Conservation (phyloP, 1,140 invertebrate genomes). For the Helicorthomorpha holstii region DNA sequence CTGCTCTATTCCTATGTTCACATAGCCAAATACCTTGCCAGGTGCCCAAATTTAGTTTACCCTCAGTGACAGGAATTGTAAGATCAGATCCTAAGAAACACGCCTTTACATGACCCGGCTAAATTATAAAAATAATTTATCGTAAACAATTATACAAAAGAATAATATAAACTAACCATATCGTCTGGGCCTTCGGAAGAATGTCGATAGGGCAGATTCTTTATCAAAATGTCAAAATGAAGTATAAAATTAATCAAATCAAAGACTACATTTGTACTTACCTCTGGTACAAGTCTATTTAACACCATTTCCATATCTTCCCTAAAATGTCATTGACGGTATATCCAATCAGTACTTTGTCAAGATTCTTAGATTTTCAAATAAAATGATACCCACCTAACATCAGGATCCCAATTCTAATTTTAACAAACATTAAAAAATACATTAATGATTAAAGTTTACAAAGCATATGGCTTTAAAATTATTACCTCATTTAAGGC, state of each 20-base stretch:
- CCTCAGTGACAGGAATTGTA: conserved; percentile 88
- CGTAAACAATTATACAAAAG: neutral
- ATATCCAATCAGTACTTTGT: too few relatives aligned
- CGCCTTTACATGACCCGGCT: conserved; percentile 94
- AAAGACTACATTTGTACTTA: conserved; percentile 19
- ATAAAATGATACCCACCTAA: conserved; percentile 30
- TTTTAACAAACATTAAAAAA: conserved; percentile 9
- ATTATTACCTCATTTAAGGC: conserved; percentile 61
- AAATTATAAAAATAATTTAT: conserved; percentile 15
- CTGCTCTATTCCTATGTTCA: conserved; percentile 81
- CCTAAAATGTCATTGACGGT: conserved; percentile 27
- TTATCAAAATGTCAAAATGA: conserved; percentile 18
- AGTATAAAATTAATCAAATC: neutral
- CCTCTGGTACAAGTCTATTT: conserved; percentile 93
- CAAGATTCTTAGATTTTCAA: too few relatives aligned
- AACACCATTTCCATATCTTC: conserved; percentile 98
- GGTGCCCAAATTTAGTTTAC: conserved; percentile 81
- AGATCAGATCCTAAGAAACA: conserved; percentile 88
- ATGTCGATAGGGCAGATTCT: conserved; percentile 82
- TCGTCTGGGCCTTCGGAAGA: conserved; percentile 95
- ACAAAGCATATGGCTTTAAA: conserved; percentile 8
- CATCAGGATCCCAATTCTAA: conserved; percentile 87
- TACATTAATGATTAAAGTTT: conserved; percentile 7
- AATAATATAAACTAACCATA: conserved; percentile 49
- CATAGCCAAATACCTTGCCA: conserved; percentile 98